Evolutionary conservation across 1,140 invertebrate species (phyloP), one percentile per base, ranked within the genome.

Genomic region (Micrasema longulum): DNA sequence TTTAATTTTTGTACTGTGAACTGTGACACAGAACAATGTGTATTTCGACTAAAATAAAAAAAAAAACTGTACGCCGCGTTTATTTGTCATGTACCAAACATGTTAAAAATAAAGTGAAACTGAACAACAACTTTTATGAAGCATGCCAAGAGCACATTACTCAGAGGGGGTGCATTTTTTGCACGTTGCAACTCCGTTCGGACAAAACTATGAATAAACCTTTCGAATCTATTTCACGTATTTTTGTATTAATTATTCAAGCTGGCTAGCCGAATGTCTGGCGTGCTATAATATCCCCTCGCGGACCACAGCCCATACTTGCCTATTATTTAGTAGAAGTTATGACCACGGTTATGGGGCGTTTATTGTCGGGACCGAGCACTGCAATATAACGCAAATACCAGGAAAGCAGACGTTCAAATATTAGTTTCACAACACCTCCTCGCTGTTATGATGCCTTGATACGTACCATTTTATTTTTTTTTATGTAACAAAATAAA

Each of bases 241-340:
- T 60, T 60, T 60, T 60, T 41, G 52, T 65, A 71, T 71, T 65
- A 71, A 71, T 71, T 66, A 71, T 71, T 71, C 52, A 55, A 50
- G 23, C n/a, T 60, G 57, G 47, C 48, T 63, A 47, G 69, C 57
- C 31, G 62, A 65, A 55, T 57, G 62, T 71, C 70, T 71, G 70
- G 36, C 52, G 52, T 57, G 63, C 52, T 20, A 57, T 71, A 71
- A 71, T 71, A 50, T 35, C 23, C 22, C 62, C 67, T 10, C 0
- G 52, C 26, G 43, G 55, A 35, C 48, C 36, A 38, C 53, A 43
- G 43, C 52, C n/a, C 38, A 26, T 43, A 31, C 36, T 26, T 14
- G 63, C 47, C 48, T 65, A 71, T 71, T 71, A 71, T 71, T 64
- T 36, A 43, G 62, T 38, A n/a, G n/a, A 65, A 71, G 69, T 71